Evolutionary conservation across 2,888 invertebrate species (phyloP).

Genomic region (Tenodera sinensis): DNA sequence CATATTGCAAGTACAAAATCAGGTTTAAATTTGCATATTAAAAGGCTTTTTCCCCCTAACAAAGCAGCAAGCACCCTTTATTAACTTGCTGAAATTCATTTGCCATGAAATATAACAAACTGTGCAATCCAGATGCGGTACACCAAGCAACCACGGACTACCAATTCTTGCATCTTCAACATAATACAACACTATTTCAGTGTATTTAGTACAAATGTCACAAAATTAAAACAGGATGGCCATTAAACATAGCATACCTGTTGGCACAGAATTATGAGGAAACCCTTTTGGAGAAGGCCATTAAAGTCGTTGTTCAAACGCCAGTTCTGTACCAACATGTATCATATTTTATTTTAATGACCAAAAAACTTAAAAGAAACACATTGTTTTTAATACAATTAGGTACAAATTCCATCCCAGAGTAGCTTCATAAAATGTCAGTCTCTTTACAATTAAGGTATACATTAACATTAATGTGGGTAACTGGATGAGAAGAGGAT

Average conservation of each 20-base stretch:
- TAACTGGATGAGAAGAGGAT: neutral
- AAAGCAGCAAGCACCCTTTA: conserved; percentile 26
- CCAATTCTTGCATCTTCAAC: neutral
- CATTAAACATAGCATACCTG: neutral
- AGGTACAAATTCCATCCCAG: conserved; percentile 11
- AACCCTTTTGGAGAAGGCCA: conserved; percentile 12
- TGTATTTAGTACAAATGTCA: conserved; percentile 1
- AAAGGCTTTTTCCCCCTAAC: neutral
- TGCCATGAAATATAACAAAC: neutral
- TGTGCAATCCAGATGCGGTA: neutral
- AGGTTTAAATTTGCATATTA: neutral
- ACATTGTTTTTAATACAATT: neutral
- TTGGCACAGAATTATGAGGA: conserved; percentile 3
- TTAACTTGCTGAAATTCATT: neutral
- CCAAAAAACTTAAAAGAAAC: neutral
- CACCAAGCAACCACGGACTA: neutral
- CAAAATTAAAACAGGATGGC: neutral
- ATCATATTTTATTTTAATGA: neutral
- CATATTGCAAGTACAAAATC: neutral
- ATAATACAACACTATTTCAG: neutral
- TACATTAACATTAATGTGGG: neutral
- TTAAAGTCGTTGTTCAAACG: neutral
- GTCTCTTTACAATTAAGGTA: conserved; percentile 16
- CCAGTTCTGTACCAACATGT: conserved; percentile 6
- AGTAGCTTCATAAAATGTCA: conserved; percentile 15